Percentiles rank a stretch among this genome's conserved stretches.
phyloP scores from a whole-genome alignment of 2,797 vertebrate species.

The Falco naumanni region DNA sequence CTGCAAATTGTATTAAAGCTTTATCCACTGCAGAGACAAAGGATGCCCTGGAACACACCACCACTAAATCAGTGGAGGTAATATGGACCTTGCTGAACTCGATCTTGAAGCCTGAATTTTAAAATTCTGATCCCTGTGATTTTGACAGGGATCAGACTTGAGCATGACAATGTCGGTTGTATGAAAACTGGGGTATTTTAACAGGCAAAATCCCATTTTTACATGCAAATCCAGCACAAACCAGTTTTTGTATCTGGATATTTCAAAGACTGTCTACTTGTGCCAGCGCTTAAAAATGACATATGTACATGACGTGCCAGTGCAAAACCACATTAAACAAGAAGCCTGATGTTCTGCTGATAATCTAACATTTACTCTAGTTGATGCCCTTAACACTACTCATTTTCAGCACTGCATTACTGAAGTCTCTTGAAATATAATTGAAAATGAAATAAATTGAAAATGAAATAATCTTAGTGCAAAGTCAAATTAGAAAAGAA shows the following conservation, averaged over 20 bases:
- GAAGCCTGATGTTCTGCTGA: not conserved
- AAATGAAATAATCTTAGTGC: not conserved
- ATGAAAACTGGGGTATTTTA: not conserved
- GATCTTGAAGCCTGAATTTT: not conserved
- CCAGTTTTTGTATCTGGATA: not conserved
- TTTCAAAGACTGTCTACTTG: not conserved
- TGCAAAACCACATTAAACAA: conserved; percentile 4
- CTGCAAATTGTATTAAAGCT: not conserved
- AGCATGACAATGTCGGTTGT: not conserved
- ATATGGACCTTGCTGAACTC: not conserved
- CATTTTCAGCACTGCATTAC: not conserved
- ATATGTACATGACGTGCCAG: not conserved
- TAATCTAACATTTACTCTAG: conserved; percentile 9
- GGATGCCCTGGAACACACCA: not conserved
- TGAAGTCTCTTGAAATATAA: not conserved
- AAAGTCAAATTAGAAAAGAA: conserved; percentile 26
- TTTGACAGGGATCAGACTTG: not conserved
- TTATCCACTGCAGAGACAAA: not conserved
- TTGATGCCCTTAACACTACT: not conserved
- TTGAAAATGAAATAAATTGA: not conserved
- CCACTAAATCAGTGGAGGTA: not conserved
- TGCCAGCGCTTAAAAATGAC: not conserved
- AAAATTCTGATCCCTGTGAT: not conserved
- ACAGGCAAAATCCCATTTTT: not conserved
- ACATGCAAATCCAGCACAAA: not conserved